Percentiles rank a stretch among this genome's conserved stretches.
phyloP scores from a whole-genome alignment of 2,113 vertebrate genomes.

The Nestor notabilis region DNA sequence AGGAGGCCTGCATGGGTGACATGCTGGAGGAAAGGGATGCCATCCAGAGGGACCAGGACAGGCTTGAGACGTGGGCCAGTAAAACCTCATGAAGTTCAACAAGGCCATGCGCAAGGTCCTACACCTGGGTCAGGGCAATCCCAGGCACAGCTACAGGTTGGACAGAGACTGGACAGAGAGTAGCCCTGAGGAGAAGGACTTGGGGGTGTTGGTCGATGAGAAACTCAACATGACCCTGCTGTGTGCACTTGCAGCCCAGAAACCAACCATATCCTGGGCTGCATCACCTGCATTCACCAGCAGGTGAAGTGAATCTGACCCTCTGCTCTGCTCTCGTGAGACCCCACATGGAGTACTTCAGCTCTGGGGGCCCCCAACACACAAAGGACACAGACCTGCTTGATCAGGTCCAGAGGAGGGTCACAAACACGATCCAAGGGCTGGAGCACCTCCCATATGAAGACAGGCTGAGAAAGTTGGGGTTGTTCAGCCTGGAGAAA shows the following conservation, averaged over 20 bases:
- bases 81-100: not conserved
- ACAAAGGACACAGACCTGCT: not conserved
- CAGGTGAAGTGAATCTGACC: not conserved
- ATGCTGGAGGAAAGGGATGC: not conserved
- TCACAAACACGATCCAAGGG: not conserved
- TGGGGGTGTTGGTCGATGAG: not conserved
- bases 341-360: not conserved
- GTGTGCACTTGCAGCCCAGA: not conserved
- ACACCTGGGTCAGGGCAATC: not conserved
- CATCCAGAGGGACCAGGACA: not conserved
- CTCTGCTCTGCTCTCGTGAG: not conserved
- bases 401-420: not conserved
- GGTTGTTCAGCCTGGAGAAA: not conserved
- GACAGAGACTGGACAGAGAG: not conserved
- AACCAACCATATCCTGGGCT: not conserved
- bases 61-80: not conserved
- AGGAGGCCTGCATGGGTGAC: not conserved
- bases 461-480: not conserved
- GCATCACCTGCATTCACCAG: too few species aligned
- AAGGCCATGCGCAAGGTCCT: not conserved
- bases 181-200: not conserved
- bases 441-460: rapidly evolving
- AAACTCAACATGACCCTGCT: rapidly evolving
- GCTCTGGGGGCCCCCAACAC: not conserved
- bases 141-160: not conserved